A percentile compares a stretch with the other conserved stretches of the same genome.
These are phyloP conservation scores for Streptopelia turtur DNA, from an alignment of 2,797 vertebrate species.

Conservation along the genomic window DNA sequence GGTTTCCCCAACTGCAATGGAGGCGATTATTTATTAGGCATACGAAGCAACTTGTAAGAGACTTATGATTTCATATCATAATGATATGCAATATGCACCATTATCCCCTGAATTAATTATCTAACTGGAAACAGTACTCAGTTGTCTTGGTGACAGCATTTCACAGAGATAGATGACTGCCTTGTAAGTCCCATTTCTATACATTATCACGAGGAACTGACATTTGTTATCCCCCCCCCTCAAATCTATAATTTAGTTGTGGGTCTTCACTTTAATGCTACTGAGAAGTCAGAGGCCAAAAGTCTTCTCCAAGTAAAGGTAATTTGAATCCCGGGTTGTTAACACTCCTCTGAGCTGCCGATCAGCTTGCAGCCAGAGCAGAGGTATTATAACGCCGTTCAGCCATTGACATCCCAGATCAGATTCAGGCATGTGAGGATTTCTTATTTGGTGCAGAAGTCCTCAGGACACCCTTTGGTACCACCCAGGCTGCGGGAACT, in stretches of 20 bases:
- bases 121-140: background rate
- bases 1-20: background rate
- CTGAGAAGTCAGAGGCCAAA: background rate
- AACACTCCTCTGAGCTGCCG: background rate
- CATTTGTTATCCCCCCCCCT: background rate
- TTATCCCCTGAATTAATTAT: background rate
- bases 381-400: accelerated
- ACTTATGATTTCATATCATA: background rate
- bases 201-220: background rate
- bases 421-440: background rate
- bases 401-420: background rate
- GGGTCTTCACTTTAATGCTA: background rate
- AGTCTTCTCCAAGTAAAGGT: background rate
- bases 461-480: background rate
- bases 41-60: background rate
- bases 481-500: background rate
- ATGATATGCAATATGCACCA: background rate
- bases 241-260: background rate
- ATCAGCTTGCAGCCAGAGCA: background rate
- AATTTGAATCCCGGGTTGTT: background rate
- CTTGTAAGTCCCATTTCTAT: background rate
- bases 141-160: conserved; percentile 12
- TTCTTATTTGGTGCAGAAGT: background rate
- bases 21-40: background rate
- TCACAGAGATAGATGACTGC: background rate